These are phyloP conservation scores for Thalpophila matura DNA, from an alignment of 2,888 invertebrate genomes.

Conservation along the genomic window DNA sequence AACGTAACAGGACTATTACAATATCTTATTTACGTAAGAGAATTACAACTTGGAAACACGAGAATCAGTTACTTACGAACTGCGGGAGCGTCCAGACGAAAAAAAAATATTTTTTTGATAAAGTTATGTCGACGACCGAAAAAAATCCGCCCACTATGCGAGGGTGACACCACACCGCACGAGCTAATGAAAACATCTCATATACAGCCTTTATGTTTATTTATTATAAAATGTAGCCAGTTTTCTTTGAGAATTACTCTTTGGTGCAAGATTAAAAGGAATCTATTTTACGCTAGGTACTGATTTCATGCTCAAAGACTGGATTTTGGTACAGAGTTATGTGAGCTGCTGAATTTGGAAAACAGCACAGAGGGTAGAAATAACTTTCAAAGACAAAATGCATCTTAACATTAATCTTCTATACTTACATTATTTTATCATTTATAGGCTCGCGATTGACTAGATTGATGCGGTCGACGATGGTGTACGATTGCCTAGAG, in stretches of 20 bases:
- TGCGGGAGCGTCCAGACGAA: not conserved
- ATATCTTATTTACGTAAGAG: slow-evolving; percentile 17
- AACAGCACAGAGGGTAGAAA: not conserved
- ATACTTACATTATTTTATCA: too few species aligned
- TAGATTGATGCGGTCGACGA: too few species aligned
- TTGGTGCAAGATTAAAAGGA: slow-evolving; percentile 37
- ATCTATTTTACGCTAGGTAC: slow-evolving; percentile 21
- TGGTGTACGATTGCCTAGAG: too few species aligned
- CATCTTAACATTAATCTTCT: too few species aligned
- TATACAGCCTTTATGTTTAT: slow-evolving; percentile 13
- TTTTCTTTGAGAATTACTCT: slow-evolving; percentile 28
- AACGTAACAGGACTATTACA: slow-evolving; percentile 17
- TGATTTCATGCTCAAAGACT: slow-evolving; percentile 10
- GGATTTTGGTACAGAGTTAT: not conserved
- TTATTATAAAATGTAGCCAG: slow-evolving; percentile 20
- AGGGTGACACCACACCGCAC: not conserved
- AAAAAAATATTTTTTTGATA: not conserved
- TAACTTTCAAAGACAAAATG: not conserved
- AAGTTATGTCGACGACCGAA: slow-evolving; percentile 1
- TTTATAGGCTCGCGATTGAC: too few species aligned
- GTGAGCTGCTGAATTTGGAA: not conserved
- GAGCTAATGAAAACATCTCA: slow-evolving; percentile 32
- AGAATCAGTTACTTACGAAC: slow-evolving; percentile 2
- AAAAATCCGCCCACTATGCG: slow-evolving; percentile 11
- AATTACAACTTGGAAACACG: slow-evolving; percentile 19